Percentiles rank a stretch among this genome's conserved stretches.
These are phyloP conservation scores for Bergia puertoricense DNA, from an alignment of 92 coral and sea anemone genomes.

Conservation along the genomic window DNA sequence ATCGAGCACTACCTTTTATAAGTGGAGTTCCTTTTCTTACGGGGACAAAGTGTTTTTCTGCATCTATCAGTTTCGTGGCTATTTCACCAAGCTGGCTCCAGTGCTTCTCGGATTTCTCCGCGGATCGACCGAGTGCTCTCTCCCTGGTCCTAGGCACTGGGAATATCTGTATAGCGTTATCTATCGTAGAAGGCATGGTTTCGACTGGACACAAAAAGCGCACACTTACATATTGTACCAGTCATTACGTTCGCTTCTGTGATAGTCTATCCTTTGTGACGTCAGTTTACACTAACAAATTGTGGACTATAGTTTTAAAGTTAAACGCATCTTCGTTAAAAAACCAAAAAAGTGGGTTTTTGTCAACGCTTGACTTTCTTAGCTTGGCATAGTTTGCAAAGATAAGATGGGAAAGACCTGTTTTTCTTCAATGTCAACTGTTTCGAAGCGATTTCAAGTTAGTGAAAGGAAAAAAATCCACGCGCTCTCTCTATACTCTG, in stretches of 20 bases:
- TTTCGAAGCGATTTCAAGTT: too few relatives aligned
- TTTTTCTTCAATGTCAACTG: too few relatives aligned
- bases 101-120: neutral
- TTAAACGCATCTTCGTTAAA: too few relatives aligned
- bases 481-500: too few relatives aligned
- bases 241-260: neutral
- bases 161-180: constrained; percentile 20
- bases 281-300: neutral
- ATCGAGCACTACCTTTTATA: too few relatives aligned
- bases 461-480: too few relatives aligned
- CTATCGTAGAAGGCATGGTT: constrained; percentile 30
- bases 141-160: constrained; percentile 1
- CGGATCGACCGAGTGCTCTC: neutral
- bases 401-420: too few relatives aligned
- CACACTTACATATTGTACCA: neutral
- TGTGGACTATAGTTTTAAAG: too few relatives aligned
- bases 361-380: too few relatives aligned
- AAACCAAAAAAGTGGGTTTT: too few relatives aligned
- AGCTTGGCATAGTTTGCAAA: too few relatives aligned
- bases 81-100: constrained; percentile 25
- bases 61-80: neutral
- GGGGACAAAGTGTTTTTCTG: neutral
- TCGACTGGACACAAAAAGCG: neutral
- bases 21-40: too few relatives aligned
- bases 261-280: constrained; percentile 8